Conservation (phyloP, 1,140 invertebrate genomes). For the Drosophila jambulina region DNA sequence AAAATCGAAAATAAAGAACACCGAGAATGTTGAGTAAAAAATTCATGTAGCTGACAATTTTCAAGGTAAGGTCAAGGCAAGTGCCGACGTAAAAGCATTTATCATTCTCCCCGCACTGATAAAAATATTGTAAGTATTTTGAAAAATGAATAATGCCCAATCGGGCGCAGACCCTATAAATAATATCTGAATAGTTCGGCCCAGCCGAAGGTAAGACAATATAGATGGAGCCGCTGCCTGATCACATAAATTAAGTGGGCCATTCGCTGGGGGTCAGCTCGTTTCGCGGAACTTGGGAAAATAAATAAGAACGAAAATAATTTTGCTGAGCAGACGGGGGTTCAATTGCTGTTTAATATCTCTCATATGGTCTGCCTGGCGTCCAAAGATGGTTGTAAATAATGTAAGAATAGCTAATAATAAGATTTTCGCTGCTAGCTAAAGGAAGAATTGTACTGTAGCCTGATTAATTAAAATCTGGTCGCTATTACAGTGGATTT, state of each 20-base stretch:
- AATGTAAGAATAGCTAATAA: constrained; percentile 63
- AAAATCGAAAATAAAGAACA: constrained; percentile 30
- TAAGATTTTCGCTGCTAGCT: constrained; percentile 51
- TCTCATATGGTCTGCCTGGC: constrained; percentile 25
- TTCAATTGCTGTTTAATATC: constrained; percentile 73
- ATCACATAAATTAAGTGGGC: constrained; percentile 42
- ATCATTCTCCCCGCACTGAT: constrained; percentile 39
- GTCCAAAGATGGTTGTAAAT: constrained; percentile 50
- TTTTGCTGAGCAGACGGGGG: constrained; percentile 1
- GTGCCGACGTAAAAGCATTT: constrained; percentile 64
- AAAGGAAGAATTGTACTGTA: not conserved
- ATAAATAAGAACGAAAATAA: constrained; percentile 30
- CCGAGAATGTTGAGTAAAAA: constrained; percentile 39
- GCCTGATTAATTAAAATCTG: not conserved
- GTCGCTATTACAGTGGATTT: not conserved
- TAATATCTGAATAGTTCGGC: constrained; percentile 40
- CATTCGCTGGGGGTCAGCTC: constrained; percentile 51
- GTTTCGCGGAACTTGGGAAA: constrained; percentile 18
- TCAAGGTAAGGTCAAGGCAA: constrained; percentile 78
- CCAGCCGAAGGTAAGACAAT: constrained; percentile 26
- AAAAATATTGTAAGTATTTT: constrained; percentile 27
- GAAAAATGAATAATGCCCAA: constrained; percentile 34
- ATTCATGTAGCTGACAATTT: constrained; percentile 61
- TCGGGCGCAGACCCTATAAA: constrained; percentile 39
- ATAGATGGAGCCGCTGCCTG: not conserved